Conservation (phyloP, 1,140 invertebrate species). For the Aphis gossypii region DNA sequence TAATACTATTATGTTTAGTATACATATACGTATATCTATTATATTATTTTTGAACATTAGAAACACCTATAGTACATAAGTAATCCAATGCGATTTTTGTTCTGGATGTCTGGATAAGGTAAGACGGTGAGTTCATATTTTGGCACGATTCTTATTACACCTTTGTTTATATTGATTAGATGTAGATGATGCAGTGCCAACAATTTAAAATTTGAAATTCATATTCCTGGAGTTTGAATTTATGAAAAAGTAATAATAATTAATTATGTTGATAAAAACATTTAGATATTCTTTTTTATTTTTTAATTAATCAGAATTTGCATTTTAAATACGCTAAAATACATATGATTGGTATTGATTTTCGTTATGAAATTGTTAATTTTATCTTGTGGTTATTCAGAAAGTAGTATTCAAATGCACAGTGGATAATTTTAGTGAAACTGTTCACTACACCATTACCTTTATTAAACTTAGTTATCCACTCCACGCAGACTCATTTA, state of each 20-base stretch:
- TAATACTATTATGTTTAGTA: background rate
- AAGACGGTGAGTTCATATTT: background rate
- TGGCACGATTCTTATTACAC: constrained; percentile 32
- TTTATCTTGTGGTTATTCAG: background rate
- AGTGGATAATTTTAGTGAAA: background rate
- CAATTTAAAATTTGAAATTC: background rate
- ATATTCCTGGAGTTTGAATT: background rate
- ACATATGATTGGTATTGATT: background rate
- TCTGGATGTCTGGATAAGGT: background rate
- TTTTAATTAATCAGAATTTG: background rate
- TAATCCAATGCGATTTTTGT: background rate
- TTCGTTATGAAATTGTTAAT: background rate
- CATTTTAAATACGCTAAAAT: background rate
- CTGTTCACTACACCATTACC: background rate
- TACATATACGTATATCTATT: too few relatives aligned
- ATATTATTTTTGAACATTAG: background rate
- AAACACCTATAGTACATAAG: background rate
- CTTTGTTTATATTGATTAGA: constrained; percentile 8
- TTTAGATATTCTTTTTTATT: background rate
- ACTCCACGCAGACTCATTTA: background rate
- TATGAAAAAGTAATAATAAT: background rate
- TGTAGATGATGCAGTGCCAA: too few relatives aligned
- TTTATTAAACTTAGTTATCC: background rate
- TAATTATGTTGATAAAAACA: background rate
- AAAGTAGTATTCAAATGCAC: background rate